Percentiles rank a stretch among this genome's conserved stretches.
phyloP scores from a whole-genome alignment of 2,113 vertebrate species.

The Eclectus roratus region DNA sequence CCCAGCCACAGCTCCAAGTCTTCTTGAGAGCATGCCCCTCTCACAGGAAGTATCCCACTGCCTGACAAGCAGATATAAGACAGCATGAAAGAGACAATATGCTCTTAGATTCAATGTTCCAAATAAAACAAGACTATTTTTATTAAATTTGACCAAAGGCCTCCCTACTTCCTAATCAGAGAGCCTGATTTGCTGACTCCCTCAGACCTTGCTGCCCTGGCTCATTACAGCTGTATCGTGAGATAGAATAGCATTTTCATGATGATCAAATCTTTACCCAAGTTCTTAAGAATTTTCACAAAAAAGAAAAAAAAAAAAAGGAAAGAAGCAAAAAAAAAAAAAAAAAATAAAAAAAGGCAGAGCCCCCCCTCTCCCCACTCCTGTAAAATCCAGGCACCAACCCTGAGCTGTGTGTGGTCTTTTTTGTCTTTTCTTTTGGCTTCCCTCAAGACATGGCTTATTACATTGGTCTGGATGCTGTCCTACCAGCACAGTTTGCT shows the following conservation, averaged over 20 bases:
- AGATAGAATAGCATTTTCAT: conserved; percentile 66
- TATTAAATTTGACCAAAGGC: conserved; percentile 49
- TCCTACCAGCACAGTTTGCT: conserved; percentile 47
- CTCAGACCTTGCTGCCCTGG: conserved; percentile 1
- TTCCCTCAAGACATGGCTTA: conserved; percentile 31
- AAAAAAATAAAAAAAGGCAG: background rate
- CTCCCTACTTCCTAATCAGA: conserved; percentile 48
- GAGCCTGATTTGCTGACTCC: conserved; percentile 28
- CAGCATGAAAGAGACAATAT: background rate
- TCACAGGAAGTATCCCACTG: background rate
- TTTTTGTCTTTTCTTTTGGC: conserved; percentile 54
- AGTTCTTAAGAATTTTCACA: conserved; percentile 56
- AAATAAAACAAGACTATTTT: conserved; percentile 61
- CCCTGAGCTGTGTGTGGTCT: conserved; percentile 36
- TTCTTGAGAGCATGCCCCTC: background rate
- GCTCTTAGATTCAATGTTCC: conserved; percentile 42
- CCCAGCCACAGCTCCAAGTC: background rate
- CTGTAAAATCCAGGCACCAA: conserved; percentile 23
- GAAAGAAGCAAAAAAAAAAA: background rate
- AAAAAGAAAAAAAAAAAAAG: conserved; percentile 40
- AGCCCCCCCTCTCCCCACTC: background rate
- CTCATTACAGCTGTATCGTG: conserved; percentile 8
- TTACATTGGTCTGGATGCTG: conserved; percentile 41
- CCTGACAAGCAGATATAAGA: background rate
- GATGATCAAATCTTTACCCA: conserved; percentile 53